Evolutionary conservation across 37 sponge, comb jelly and placozoan species (phyloP).

Genomic region (Haliclona indistincta): DNA sequence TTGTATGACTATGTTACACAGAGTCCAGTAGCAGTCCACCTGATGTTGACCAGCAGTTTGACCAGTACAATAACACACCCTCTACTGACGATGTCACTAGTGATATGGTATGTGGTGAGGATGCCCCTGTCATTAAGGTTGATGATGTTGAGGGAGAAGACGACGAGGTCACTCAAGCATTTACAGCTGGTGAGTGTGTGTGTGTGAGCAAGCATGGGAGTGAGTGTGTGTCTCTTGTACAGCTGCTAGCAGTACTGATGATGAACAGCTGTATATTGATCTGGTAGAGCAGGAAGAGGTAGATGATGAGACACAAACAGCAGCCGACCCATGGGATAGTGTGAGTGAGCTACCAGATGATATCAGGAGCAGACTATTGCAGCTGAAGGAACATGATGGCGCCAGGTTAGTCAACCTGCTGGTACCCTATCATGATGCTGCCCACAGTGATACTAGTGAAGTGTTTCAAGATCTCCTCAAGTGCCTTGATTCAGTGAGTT

Average conservation of each 20-base stretch:
- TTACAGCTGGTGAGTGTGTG: conserved; percentile 26
- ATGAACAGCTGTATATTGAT: conserved; percentile 6
- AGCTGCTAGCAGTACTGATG: background rate
- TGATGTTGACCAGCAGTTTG: too few species aligned
- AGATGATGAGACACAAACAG: conserved; percentile 5
- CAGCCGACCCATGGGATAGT: conserved; percentile 29
- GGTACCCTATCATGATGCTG: too few species aligned
- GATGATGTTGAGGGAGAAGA: conserved; percentile 62
- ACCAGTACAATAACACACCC: too few species aligned
- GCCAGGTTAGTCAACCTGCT: background rate
- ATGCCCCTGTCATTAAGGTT: conserved; percentile 13
- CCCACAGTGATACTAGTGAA: background rate
- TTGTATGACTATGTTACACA: background rate
- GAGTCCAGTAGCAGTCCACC: too few species aligned
- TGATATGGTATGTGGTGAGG: background rate
- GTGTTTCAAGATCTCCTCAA: background rate
- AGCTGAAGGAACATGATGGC: conserved; percentile 20
- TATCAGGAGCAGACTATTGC: conserved; percentile 25
- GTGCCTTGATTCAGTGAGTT: background rate
- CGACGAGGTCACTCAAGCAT: conserved; percentile 44
- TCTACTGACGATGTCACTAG: background rate
- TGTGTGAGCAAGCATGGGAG: background rate
- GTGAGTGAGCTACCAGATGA: conserved; percentile 16
- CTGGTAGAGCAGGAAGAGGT: conserved; percentile 5
- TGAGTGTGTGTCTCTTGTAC: background rate